A percentile compares a stretch with the other conserved stretches of the same genome.
These are phyloP conservation scores for Aphidius ervi DNA, from an alignment of 1,140 invertebrate species.

Conservation along the genomic window DNA sequence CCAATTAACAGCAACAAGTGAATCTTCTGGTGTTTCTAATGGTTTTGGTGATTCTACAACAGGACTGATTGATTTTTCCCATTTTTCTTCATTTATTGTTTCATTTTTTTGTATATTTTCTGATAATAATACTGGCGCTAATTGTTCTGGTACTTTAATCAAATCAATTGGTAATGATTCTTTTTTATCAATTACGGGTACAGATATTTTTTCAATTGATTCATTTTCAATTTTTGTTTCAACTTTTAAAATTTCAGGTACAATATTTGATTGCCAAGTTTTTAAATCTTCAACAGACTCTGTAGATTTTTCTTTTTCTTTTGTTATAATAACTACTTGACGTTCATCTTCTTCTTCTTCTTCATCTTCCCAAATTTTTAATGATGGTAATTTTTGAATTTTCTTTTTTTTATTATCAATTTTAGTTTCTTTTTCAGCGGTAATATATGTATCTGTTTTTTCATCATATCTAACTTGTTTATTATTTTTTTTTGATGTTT, in stretches of 20 bases:
- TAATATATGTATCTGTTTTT: conserved; percentile 46
- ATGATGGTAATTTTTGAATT: conserved; percentile 32
- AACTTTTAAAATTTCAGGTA: conserved; percentile 1
- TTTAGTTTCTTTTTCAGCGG: conserved; percentile 38
- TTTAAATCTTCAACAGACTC: conserved; percentile 20
- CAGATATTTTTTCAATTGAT: conserved; percentile 6
- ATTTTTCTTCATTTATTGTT: too few species aligned
- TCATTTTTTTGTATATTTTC: too few species aligned
- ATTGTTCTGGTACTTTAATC: too few species aligned
- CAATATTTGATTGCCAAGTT: conserved; percentile 31
- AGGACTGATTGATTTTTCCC: background rate
- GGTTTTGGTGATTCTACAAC: conserved; percentile 23
- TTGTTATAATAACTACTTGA: conserved; percentile 37
- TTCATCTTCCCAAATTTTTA: conserved; percentile 51
- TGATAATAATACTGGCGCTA: too few species aligned
- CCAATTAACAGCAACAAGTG: conserved; percentile 41
- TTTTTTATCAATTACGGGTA: too few species aligned
- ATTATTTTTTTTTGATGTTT: conserved; percentile 31
- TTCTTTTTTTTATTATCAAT: conserved; percentile 40
- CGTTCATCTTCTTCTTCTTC: conserved; percentile 47
- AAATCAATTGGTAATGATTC: too few species aligned
- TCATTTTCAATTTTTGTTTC: conserved; percentile 7
- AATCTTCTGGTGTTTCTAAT: conserved; percentile 31
- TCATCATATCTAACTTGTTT: conserved; percentile 45
- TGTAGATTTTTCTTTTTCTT: conserved; percentile 23